Evolutionary conservation across 1,140 invertebrate genomes (phyloP).

Genomic region (Diploscapter pachys): DNA sequence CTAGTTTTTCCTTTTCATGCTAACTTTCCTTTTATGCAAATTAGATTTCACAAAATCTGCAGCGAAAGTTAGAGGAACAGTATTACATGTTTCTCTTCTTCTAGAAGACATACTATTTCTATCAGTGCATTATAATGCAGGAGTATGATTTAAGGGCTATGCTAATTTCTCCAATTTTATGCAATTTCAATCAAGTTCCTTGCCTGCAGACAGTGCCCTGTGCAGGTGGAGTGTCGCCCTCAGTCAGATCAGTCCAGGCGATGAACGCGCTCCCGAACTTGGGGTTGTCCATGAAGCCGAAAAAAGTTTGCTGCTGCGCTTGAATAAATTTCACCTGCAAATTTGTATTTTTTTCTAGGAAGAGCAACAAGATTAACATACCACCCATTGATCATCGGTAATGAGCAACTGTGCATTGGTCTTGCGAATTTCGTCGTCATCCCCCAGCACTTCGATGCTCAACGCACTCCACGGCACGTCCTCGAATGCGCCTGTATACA

Average conservation of each 20-base stretch:
- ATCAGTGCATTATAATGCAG: no score
- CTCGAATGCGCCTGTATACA: slow-evolving; percentile 29
- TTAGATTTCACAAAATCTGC: no score
- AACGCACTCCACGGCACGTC: slow-evolving; percentile 31
- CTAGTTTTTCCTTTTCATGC: no score
- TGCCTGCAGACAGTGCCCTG: neutral
- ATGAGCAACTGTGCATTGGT: slow-evolving; percentile 16
- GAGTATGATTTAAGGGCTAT: no score
- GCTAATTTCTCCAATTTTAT: no score
- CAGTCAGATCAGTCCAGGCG: slow-evolving; percentile 26
- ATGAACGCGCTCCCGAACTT: slow-evolving; percentile 16
- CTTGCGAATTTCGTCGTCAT: slow-evolving; percentile 14
- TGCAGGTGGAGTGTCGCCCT: slow-evolving; percentile 19
- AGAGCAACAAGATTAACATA: slow-evolving; percentile 8
- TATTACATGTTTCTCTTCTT: no score
- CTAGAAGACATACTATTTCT: no score
- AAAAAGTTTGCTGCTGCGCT: slow-evolving; percentile 15
- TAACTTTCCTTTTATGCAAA: no score
- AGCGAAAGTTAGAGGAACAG: no score
- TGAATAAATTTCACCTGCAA: slow-evolving; percentile 22
- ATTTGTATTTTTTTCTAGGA: neutral
- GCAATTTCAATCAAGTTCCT: neutral
- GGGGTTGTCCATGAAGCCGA: slow-evolving; percentile 28
- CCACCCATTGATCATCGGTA: slow-evolving; percentile 24
- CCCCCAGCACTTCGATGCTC: slow-evolving; percentile 25